These are phyloP conservation scores for Dipodomys spectabilis DNA, from an alignment of 2,113 vertebrate species.

Conservation along the genomic window DNA sequence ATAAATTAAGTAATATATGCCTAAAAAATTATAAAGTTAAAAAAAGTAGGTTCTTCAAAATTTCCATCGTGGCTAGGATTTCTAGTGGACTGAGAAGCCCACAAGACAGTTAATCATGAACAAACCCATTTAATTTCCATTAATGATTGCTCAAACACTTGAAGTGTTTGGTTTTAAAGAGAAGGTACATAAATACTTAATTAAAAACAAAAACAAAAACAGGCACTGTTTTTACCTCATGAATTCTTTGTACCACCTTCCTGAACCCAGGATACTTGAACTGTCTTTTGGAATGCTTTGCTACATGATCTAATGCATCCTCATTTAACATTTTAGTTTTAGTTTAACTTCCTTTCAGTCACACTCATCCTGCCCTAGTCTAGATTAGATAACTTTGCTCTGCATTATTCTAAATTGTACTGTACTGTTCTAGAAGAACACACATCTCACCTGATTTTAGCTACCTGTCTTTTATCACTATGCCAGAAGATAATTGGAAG, in stretches of 20 bases:
- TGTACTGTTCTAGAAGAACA: background rate
- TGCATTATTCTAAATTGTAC: background rate
- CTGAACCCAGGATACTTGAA: background rate
- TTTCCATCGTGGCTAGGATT: slow-evolving; percentile 33
- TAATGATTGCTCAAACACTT: slow-evolving; percentile 32
- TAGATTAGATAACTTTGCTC: slow-evolving; percentile 15
- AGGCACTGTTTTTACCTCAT: background rate
- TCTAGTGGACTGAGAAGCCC: slow-evolving; percentile 37
- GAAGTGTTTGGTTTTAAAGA: slow-evolving; percentile 30
- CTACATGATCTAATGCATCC: background rate
- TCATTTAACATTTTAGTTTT: slow-evolving; percentile 8
- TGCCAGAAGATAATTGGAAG: slow-evolving; percentile 10
- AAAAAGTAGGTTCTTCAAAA: slow-evolving; percentile 17
- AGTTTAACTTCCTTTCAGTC: slow-evolving; percentile 2
- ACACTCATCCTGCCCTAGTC: background rate
- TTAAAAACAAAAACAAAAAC: background rate
- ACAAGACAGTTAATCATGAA: slow-evolving; percentile 41
- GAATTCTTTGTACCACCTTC: background rate
- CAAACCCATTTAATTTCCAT: slow-evolving; percentile 34
- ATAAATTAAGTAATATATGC: slow-evolving; percentile 17
- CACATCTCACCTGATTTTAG: background rate
- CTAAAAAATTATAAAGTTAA: slow-evolving; percentile 14
- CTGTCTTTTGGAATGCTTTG: background rate
- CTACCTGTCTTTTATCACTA: background rate
- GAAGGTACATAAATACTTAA: background rate